Base-by-base conservation (phyloP, 2,797 vertebrate genomes). In the Hephaestus fuliginosus region DNA sequence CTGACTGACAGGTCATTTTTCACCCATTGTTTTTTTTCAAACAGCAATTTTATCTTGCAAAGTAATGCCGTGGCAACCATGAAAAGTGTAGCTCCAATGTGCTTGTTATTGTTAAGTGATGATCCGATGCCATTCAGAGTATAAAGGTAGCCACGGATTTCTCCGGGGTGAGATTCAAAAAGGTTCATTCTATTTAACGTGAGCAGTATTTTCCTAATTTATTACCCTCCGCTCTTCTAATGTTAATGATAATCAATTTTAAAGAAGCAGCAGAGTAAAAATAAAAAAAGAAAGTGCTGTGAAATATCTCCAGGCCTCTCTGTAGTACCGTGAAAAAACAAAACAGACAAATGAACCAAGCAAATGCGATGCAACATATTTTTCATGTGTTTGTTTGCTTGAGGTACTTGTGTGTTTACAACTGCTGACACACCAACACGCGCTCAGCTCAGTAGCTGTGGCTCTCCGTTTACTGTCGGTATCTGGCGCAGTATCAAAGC, bases 11-110 rank as follows among this genome's bases (percentile, higher is more conserved):
- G 89, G 88, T 70, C n/a, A 93, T 86, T 75, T 74, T 94, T 93
- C 91, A 92, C 90, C 92, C 90, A 89, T 96, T 93, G 93, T 92
- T 90, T 90, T 90, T 85, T 90, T 86, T 83, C 33, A 90, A 93
- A 89, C 89, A 90, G 82, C 90, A 95, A 93, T 91, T 92, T 89
- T 91, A 92, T 95, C 93, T 96, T 92, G 90, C 88, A 94, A 81
- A 87, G 89, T 93, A 80, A 44, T 85, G 81, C 86, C 90, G 85
- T 92, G 92, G 91, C 89, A 93, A 94, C 90, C 90, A 89, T 88
- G 89, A 91, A 90, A 85, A 82, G 86, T 90, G 85, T 60, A 88
- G 88, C 88, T 89, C 89, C 90, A 86, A 78, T 86, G 81, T 63
- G 75, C 84, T 60, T 61, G 78, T 89, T 88, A 87, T 90, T 92